Base-by-base conservation (phyloP, 2,113 vertebrate genomes). In the Monopterus albus region DNA sequence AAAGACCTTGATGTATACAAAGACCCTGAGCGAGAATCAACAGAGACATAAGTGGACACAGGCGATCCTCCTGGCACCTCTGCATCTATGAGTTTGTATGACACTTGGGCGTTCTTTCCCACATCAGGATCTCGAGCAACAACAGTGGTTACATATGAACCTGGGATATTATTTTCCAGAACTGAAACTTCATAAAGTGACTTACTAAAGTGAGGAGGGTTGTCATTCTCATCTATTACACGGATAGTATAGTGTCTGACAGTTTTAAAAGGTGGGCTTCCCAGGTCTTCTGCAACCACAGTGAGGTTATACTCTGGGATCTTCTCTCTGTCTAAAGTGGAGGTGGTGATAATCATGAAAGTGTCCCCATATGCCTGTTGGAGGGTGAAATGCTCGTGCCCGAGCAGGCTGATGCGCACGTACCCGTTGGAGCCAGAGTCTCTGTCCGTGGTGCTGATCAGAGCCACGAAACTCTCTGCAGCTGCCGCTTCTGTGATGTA, bases 371-470 rank as follows among this genome's bases (percentile, higher is more conserved):
- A 94, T 1, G 94, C 93, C 51, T 91, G 90, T 72, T 93, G 91
- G 4, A 94, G 83, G 52, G 62, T 88, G 73, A 94, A 94, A 61
- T 94, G 91, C 25, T 88, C 84, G 69, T 94, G 92, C 29, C 92
- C 93, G 62, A 91, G 87, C 33, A 94, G 84, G 52, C 86, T 90
- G 46, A 87, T 59, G 28, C 79, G 89, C 52, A 94, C 91, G 17
- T 93, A 91, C 46, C 93, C 93, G 66, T 93, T 94, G 31, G 91
- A 84, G 50, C 93, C 92, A 0, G 93, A 93, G 85, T 94, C 93
- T 51, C 84, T 84, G 87, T 94, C 93, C 77, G 91, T 80, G 78
- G 93, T 92, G 87, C 91, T 92, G 87, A 94, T 89, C 13, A 94
- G 83, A 17, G 93, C 93, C 42, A 94, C 93, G 21, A 94, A 94